Evolutionary conservation across 1,140 invertebrate genomes (phyloP).

Genomic region (Hermatobates lingyangjiaoensis): DNA sequence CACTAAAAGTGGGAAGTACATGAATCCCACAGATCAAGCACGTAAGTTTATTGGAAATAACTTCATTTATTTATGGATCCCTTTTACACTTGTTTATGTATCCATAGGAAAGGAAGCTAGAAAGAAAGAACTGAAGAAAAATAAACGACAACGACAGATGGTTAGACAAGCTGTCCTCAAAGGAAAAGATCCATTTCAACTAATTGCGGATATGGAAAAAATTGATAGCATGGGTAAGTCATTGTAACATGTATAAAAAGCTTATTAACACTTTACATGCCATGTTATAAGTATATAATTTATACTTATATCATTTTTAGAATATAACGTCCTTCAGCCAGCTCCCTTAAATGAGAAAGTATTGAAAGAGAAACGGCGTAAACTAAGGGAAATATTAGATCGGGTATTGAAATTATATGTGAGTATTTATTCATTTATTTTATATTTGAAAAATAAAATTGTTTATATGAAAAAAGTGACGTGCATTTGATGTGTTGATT

Average conservation of each 20-base stretch:
- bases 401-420: constrained; percentile 89
- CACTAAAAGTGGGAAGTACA: constrained; percentile 99
- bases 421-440: constrained; percentile 36
- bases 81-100: constrained; percentile 12
- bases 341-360: constrained; percentile 92
- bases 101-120: constrained; percentile 81
- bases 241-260: not conserved
- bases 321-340: constrained; percentile 85
- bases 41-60: constrained; percentile 43
- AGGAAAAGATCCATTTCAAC: constrained; percentile 88
- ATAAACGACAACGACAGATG: constrained; percentile 88
- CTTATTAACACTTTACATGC: not conserved
- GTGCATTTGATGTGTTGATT: too few relatives aligned
- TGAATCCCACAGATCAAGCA: constrained; percentile 98
- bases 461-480: too few relatives aligned
- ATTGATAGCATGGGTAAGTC: constrained; percentile 88
- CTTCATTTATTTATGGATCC: not conserved
- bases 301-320: constrained; percentile 29
- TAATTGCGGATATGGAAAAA: constrained; percentile 89
- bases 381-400: constrained; percentile 85
- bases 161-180: constrained; percentile 92
- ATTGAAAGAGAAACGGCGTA: constrained; percentile 87
- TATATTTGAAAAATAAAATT: too few relatives aligned
- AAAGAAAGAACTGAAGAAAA: constrained; percentile 94
- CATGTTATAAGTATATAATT: not conserved